These are phyloP conservation scores for Paralichthys olivaceus DNA, from an alignment of 2,113 vertebrate genomes.

Conservation along the genomic window DNA sequence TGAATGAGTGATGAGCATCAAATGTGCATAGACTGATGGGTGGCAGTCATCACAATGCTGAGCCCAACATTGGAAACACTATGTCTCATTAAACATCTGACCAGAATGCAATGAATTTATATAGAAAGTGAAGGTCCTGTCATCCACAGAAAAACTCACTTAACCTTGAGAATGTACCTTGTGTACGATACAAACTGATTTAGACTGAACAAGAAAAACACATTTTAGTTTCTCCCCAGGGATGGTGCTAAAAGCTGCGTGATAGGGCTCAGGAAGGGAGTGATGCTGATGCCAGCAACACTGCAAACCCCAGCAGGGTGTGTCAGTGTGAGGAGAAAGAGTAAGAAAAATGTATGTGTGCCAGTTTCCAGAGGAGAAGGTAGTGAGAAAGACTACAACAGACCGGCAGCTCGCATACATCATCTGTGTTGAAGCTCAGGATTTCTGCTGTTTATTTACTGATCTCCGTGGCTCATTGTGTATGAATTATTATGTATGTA, in stretches of 20 bases:
- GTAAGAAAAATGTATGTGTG: background rate
- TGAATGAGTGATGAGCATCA: background rate
- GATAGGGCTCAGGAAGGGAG: slow-evolving; percentile 14
- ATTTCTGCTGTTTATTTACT: slow-evolving; percentile 3
- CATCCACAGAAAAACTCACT: background rate
- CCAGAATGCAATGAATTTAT: background rate
- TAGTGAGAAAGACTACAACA: background rate
- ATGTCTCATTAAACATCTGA: background rate
- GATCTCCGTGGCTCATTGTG: background rate
- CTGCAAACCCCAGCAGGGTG: slow-evolving; percentile 35
- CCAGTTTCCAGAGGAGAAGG: slow-evolving; percentile 12
- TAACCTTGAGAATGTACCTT: slow-evolving; percentile 1
- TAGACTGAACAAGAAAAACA: slow-evolving; percentile 30
- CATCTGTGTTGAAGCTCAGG: background rate
- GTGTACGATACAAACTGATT: slow-evolving; percentile 15
- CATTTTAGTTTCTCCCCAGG: slow-evolving; percentile 30
- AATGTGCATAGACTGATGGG: background rate
- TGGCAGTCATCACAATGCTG: too few species aligned
- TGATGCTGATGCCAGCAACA: slow-evolving; percentile 25
- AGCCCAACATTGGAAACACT: background rate
- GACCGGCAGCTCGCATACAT: background rate
- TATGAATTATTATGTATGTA: background rate
- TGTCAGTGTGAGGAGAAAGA: slow-evolving; percentile 20
- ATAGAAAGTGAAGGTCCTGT: background rate
- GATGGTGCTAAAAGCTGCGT: slow-evolving; percentile 10